These are phyloP conservation scores for Caenorhabditis afra DNA, from an alignment of 2,888 invertebrate genomes.

Conservation along the genomic window DNA sequence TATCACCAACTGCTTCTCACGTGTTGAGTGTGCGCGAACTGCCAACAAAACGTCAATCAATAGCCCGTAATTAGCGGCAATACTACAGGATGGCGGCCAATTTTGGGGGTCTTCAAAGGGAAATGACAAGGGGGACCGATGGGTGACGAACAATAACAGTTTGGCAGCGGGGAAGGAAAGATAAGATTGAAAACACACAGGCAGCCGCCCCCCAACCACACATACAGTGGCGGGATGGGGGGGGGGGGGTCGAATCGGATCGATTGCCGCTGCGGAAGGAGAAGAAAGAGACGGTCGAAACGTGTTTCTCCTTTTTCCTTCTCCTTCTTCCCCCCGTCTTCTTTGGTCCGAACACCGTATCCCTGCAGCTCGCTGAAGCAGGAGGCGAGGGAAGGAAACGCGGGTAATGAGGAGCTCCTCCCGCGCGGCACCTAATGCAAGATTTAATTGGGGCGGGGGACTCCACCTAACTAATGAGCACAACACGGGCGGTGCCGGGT, in stretches of 20 bases:
- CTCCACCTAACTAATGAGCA: constrained; percentile 27
- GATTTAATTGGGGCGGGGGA: constrained; percentile 27
- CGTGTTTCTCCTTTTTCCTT: constrained; percentile 15
- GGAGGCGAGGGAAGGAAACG: background rate
- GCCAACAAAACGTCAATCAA: constrained; percentile 9
- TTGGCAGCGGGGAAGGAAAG: background rate
- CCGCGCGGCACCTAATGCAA: constrained; percentile 8
- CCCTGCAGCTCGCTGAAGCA: background rate
- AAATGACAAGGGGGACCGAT: constrained; percentile 1
- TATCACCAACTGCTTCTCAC: background rate
- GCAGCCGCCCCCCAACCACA: background rate
- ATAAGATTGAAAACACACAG: constrained; percentile 3
- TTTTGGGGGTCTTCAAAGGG: background rate
- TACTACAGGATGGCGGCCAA: constrained; percentile 13
- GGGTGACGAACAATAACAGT: constrained; percentile 5
- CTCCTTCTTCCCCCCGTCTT: too few species aligned
- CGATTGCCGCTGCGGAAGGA: background rate
- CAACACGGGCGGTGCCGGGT: background rate
- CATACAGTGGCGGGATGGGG: background rate
- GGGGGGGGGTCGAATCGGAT: background rate
- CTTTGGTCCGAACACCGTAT: too few species aligned
- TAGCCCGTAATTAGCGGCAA: constrained; percentile 24
- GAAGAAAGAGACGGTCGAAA: constrained; percentile 12
- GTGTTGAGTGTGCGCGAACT: background rate
- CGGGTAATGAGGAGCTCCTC: constrained; percentile 23